phyloP scores from a whole-genome alignment of 92 coral and sea anemone species.

The Anthopleura xanthogrammica region DNA sequence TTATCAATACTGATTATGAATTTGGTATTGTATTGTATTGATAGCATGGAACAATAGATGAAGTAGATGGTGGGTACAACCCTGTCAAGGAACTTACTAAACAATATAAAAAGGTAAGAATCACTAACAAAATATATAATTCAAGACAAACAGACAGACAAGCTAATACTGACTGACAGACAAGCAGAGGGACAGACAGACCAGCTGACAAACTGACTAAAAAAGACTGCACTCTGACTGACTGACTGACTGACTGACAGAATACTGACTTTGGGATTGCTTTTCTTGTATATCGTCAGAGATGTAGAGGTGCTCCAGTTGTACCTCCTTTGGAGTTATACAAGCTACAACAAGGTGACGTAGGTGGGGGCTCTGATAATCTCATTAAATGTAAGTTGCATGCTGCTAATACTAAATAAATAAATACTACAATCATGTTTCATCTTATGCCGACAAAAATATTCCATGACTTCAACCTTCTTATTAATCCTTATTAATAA shows the following conservation, averaged over 20 bases:
- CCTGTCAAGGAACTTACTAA: constrained; percentile 43
- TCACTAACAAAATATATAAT: no score
- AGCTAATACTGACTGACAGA: background rate
- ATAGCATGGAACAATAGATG: constrained; percentile 51
- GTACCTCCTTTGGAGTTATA: constrained; percentile 94
- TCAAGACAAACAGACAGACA: background rate
- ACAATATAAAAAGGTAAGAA: constrained; percentile 34
- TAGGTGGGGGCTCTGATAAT: constrained; percentile 29
- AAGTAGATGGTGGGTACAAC: constrained; percentile 42
- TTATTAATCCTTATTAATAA: no score
- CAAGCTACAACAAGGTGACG: constrained; percentile 77
- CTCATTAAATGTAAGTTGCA: constrained; percentile 28
- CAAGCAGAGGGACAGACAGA: background rate
- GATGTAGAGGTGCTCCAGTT: constrained; percentile 45
- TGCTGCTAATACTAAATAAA: background rate
- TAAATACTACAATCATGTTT: background rate
- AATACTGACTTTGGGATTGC: background rate
- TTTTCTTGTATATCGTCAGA: background rate
- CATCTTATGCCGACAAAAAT: no score
- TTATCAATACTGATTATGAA: background rate
- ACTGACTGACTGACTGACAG: background rate
- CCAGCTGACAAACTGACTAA: no score
- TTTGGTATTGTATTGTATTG: background rate
- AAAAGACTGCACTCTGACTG: no score
- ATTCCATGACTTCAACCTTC: no score